Evolutionary conservation across 1,140 invertebrate species (phyloP).

Genomic region (Sogatella furcifera): DNA sequence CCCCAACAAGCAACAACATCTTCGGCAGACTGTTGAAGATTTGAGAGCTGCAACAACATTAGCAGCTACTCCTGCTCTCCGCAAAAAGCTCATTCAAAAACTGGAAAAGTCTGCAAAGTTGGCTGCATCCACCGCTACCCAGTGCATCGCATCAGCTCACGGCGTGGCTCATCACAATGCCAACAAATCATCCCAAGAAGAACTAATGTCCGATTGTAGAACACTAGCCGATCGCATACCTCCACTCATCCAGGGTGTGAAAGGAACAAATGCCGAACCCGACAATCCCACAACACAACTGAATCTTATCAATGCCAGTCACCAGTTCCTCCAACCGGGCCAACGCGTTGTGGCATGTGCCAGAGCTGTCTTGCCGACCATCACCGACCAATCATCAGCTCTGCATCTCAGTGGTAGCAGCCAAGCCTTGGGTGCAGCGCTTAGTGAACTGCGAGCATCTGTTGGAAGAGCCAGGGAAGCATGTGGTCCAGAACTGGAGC

Average conservation of each 20-base stretch:
- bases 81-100: conserved; percentile 62
- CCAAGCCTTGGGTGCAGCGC: conserved; percentile 60
- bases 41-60: conserved; percentile 77
- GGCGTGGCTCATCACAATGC: conserved; percentile 60
- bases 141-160: conserved; percentile 79
- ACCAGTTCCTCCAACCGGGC: conserved; percentile 70
- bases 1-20: conserved; percentile 65
- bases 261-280: conserved; percentile 56
- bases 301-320: conserved; percentile 74
- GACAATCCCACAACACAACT: conserved; percentile 65
- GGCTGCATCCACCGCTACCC: conserved; percentile 78
- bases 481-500: conserved; percentile 68
- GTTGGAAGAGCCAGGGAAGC: conserved; percentile 75
- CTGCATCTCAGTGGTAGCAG: conserved; percentile 58
- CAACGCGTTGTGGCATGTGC: conserved; percentile 62
- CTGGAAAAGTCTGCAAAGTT: conserved; percentile 75
- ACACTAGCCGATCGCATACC: conserved; percentile 71
- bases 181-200: conserved; percentile 53
- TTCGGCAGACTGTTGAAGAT: conserved; percentile 84
- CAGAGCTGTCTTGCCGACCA: conserved; percentile 73
- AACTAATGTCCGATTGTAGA: conserved; percentile 64
- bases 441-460: conserved; percentile 70
- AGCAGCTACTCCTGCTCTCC: conserved; percentile 65
- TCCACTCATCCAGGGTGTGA: conserved; percentile 66
- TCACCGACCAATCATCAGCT: conserved; percentile 66